Evolutionary conservation across 2,888 invertebrate genomes (phyloP).

Genomic region (Crematogaster levior): DNA sequence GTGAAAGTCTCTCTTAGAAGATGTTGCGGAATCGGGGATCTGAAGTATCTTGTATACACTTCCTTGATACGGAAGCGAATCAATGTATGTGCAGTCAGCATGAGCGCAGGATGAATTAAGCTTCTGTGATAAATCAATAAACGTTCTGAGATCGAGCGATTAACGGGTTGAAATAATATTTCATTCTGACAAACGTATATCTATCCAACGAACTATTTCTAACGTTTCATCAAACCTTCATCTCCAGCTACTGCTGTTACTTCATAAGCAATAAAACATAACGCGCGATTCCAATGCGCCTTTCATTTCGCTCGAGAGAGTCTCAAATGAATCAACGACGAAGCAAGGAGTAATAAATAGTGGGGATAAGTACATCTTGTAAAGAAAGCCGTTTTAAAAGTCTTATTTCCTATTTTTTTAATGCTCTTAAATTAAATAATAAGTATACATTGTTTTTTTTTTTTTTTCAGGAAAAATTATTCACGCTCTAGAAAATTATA

Average conservation of each 20-base stretch:
- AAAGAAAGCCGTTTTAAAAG: background rate
- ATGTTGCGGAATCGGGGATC: background rate
- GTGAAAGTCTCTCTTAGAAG: background rate
- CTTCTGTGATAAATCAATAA: slow-evolving; percentile 33
- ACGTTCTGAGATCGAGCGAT: slow-evolving; percentile 25
- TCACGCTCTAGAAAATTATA: background rate
- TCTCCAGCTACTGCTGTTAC: background rate
- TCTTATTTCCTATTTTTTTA: background rate
- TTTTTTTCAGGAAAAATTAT: too few species aligned
- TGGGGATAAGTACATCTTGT: background rate
- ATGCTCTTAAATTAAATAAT: background rate
- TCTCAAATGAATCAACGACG: background rate
- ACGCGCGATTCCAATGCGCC: background rate
- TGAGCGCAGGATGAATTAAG: slow-evolving; percentile 11
- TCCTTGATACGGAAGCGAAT: background rate
- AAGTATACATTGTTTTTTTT: too few species aligned
- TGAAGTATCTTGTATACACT: background rate
- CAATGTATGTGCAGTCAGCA: background rate
- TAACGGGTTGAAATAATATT: slow-evolving; percentile 26
- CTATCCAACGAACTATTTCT: slow-evolving; percentile 25
- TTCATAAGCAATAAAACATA: background rate
- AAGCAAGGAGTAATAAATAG: background rate
- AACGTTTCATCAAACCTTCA: slow-evolving; percentile 5
- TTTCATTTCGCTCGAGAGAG: background rate
- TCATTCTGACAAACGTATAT: slow-evolving; percentile 20